A percentile compares a stretch with the other conserved stretches of the same genome.
Evolutionary conservation across 2,797 vertebrate genomes (phyloP).

Genomic region (Danio jaintianensis): DNA sequence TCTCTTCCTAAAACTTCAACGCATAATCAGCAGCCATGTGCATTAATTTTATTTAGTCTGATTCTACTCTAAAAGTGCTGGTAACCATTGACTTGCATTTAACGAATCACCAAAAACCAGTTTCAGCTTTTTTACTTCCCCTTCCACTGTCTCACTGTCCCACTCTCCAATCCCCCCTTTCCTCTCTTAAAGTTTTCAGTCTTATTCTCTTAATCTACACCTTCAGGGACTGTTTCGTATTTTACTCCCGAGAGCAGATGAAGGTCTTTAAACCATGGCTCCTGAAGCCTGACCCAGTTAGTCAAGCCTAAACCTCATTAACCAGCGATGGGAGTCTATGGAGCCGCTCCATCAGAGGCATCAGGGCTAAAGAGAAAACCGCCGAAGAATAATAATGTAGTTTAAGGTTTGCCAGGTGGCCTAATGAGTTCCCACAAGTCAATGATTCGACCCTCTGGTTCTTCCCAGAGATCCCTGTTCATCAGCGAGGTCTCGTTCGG

Average conservation of each 20-base stretch:
- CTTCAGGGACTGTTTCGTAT: constrained; percentile 40
- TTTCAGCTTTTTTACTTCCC: background rate
- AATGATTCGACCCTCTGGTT: constrained; percentile 33
- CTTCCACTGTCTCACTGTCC: constrained; percentile 3
- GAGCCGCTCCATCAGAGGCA: constrained; percentile 70
- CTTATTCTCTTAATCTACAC: constrained; percentile 14
- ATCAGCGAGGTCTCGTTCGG: constrained; percentile 28
- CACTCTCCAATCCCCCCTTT: constrained; percentile 61
- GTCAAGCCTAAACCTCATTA: constrained; percentile 58
- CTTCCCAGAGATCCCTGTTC: constrained; percentile 37
- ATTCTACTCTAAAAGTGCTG: no score
- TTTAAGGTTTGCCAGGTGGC: constrained; percentile 53
- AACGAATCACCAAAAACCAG: no score
- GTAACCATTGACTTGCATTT: no score
- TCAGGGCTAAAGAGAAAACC: constrained; percentile 52
- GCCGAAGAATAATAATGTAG: constrained; percentile 54
- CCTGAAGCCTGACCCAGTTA: constrained; percentile 55
- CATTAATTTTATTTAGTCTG: no score
- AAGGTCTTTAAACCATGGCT: constrained; percentile 25
- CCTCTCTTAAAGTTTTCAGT: constrained; percentile 57
- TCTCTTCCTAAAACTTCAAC: no score
- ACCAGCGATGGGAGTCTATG: constrained; percentile 25
- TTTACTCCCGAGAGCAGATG: constrained; percentile 47
- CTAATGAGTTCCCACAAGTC: constrained; percentile 62
- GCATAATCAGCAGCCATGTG: no score